phyloP scores from a whole-genome alignment of 2,113 vertebrate genomes.

The Pituophis catenifer region DNA sequence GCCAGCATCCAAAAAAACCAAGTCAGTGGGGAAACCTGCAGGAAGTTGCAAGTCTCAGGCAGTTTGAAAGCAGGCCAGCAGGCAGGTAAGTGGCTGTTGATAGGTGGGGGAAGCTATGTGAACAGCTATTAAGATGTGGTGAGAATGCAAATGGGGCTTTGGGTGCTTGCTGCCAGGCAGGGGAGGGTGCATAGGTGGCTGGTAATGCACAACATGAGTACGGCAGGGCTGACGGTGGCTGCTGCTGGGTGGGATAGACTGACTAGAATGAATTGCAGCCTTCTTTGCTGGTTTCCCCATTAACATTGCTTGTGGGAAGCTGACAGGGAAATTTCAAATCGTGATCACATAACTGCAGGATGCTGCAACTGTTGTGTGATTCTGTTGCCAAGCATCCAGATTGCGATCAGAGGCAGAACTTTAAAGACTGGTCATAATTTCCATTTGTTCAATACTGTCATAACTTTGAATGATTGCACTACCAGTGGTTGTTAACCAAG shows the following conservation, averaged over 20 bases:
- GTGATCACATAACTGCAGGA: not conserved
- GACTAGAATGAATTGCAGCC: not conserved
- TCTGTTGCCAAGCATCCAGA: not conserved
- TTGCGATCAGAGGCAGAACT: not conserved
- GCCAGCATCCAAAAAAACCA: not conserved
- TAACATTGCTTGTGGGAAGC: not conserved
- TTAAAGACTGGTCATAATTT: no score
- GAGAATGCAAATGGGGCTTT: not conserved
- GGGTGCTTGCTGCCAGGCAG: not conserved
- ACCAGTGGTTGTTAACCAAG: not conserved
- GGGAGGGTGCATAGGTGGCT: not conserved
- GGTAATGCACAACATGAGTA: not conserved
- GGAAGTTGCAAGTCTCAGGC: not conserved
- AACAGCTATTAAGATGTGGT: not conserved
- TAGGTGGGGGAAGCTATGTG: not conserved
- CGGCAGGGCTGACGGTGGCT: not conserved
- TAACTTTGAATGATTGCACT: not conserved
- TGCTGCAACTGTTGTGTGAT: not conserved
- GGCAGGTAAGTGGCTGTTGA: not conserved
- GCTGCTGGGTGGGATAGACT: not conserved
- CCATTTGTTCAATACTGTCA: not conserved
- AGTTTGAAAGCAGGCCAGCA: not conserved
- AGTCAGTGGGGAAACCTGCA: not conserved
- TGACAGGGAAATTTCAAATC: not conserved
- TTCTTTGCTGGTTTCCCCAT: not conserved